Evolutionary conservation across 2,113 vertebrate genomes (phyloP), one percentile per base, ranked within the genome.

Genomic region (Glaucomys volans): DNA sequence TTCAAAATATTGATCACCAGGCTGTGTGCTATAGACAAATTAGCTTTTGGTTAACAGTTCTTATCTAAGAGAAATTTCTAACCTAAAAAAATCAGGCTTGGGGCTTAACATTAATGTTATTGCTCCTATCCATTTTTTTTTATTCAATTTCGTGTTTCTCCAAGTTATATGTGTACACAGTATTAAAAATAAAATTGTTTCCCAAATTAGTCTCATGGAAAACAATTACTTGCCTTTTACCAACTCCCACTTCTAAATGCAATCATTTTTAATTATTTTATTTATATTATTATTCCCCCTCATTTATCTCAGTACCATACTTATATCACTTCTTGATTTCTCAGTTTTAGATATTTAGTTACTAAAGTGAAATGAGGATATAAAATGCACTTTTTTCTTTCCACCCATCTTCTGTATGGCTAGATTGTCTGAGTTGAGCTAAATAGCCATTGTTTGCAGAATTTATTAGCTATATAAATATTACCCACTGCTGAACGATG

Each of bases 101-200:
- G 2, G 28, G 7, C 10, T 94, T 87, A 66, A 69, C 35, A 81
- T n/a, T 90, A 94, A 59, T 83, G 0, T 75, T 66, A 93, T 62
- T 83, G 44, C 9, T 87, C 88, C 90, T 77, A 79, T 96, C 8
- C 17, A 12, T 92, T 87, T 81, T n/a, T 79, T 79, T 80, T 28
- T 66, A 14, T 75, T 87, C 59, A 69, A 35, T 71, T 91, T 71
- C 91, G 69, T 74, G 18, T 92, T 90, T 96, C 47, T 52, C 52
- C 47, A 82, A 85, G 47, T 54, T 52, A 52, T 17, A 54, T 5
- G 28, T 44, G 24, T 74, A 44, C 32, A 32, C 32, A 37, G 26
- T 95, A 91, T 83, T 75, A 67, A 88, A 94, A 90, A 54, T 66
- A 42, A 90, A 79, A 87, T 92, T 59, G 16, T 64, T 26, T 79